A percentile compares a stretch with the other conserved stretches of the same genome.
These are phyloP conservation scores for Melipona quadrifasciata DNA, from an alignment of 1,140 invertebrate genomes.

Conservation along the genomic window DNA sequence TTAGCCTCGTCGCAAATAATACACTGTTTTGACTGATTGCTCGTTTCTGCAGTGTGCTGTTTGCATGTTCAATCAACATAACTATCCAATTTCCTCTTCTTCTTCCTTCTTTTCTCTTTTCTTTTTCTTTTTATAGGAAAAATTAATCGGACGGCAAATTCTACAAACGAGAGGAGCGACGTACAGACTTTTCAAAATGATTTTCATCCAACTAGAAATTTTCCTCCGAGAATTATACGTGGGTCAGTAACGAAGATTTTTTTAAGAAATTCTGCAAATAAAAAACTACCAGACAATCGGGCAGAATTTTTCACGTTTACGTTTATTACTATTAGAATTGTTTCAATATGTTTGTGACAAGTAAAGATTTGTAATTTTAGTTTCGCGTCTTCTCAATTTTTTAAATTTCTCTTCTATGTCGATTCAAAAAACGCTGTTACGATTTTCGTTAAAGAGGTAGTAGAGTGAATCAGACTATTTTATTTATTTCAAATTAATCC, in stretches of 20 bases:
- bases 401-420: neutral
- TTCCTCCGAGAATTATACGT: no score
- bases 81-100: neutral
- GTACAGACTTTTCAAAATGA: no score
- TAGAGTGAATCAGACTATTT: no score
- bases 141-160: neutral
- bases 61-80: neutral
- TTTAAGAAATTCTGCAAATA: neutral
- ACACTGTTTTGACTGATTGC: neutral
- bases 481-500: no score
- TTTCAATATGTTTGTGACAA: no score
- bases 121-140: neutral
- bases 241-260: neutral
- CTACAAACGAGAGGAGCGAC: no score
- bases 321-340: no score
- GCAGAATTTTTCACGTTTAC: no score
- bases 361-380: no score
- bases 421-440: neutral
- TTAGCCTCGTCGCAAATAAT: constrained; percentile 19
- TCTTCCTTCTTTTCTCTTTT: neutral
- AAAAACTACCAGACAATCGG: no score
- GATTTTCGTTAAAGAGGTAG: neutral
- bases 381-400: neutral
- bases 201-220: no score
- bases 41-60: neutral